These are phyloP conservation scores for Urophycis tenuis DNA, from an alignment of 2,797 vertebrate genomes.

Conservation along the genomic window DNA sequence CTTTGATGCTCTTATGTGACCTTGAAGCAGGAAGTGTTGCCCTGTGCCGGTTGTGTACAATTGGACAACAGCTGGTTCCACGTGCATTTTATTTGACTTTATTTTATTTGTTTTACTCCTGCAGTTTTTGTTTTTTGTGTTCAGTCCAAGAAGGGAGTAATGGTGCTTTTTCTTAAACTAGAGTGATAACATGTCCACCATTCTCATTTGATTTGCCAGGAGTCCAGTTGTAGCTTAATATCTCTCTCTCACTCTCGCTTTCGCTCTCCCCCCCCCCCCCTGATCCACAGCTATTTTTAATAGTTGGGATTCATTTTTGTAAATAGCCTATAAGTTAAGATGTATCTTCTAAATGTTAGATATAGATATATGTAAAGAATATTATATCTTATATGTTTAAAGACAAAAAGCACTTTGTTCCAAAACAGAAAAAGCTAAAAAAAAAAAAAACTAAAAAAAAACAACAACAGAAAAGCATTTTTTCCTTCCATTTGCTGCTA, in stretches of 20 bases:
- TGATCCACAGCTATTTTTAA: conserved; percentile 65
- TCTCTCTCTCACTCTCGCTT: conserved; percentile 45
- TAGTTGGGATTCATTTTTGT: conserved; percentile 63
- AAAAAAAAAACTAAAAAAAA: no score
- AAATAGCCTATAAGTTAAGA: conserved; percentile 66
- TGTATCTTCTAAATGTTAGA: conserved; percentile 87
- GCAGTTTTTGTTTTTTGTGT: conserved; percentile 39
- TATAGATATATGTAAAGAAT: conserved; percentile 84
- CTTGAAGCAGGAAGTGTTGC: conserved; percentile 18
- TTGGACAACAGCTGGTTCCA: conserved; percentile 44
- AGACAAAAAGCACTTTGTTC: conserved; percentile 93
- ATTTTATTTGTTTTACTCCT: conserved; percentile 49
- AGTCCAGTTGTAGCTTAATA: conserved; percentile 62
- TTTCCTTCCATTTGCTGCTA: conserved; percentile 99
- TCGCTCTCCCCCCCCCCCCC: conserved; percentile 39
- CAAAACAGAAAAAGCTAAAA: conserved; percentile 71
- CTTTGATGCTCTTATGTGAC: conserved; percentile 5
- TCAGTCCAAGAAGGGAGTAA: conserved; percentile 70
- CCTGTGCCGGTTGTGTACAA: conserved; percentile 31
- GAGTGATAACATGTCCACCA: conserved; percentile 54
- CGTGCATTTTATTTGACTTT: no score
- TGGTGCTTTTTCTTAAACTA: conserved; percentile 64
- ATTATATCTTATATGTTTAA: conserved; percentile 84
- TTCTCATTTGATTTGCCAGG: conserved; percentile 51
- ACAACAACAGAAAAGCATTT: conserved; percentile 81